Conservation (phyloP, 2,113 vertebrate genomes). For the Syngnathus scovelli region DNA sequence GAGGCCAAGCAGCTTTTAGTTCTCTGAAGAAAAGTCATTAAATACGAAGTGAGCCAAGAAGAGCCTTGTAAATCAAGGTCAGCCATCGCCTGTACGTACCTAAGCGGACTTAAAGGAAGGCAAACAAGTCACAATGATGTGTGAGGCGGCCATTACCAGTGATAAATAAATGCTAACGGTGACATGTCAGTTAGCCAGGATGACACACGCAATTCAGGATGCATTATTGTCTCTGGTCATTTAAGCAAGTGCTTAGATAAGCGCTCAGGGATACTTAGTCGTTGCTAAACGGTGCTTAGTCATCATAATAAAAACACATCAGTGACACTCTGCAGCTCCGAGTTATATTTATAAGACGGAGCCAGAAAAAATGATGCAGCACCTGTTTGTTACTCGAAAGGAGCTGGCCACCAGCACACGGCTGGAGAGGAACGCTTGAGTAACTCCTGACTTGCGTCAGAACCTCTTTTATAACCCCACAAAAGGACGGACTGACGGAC, state of each 20-base stretch:
- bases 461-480: constrained; percentile 45
- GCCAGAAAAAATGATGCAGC: constrained; percentile 41
- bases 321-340: constrained; percentile 45
- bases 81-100: too few species aligned
- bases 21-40: too few species aligned
- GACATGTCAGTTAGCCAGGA: neutral
- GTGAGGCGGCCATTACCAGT: too few species aligned
- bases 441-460: constrained; percentile 48
- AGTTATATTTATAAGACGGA: constrained; percentile 54
- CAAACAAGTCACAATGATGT: too few species aligned
- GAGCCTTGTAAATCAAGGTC: too few species aligned
- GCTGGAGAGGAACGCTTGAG: constrained; percentile 42
- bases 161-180: neutral
- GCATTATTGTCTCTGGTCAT: neutral
- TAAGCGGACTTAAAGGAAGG: too few species aligned
- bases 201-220: neutral
- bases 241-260: neutral
- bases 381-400: constrained; percentile 55
- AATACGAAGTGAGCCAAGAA: too few species aligned
- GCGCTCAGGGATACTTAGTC: neutral
- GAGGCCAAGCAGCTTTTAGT: too few species aligned
- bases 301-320: constrained; percentile 45
- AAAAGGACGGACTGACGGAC: neutral
- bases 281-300: constrained; percentile 12
- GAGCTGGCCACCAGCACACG: constrained; percentile 35